These are phyloP conservation scores for Bolborhynchus lineola DNA, from an alignment of 2,113 vertebrate species.

Conservation along the genomic window DNA sequence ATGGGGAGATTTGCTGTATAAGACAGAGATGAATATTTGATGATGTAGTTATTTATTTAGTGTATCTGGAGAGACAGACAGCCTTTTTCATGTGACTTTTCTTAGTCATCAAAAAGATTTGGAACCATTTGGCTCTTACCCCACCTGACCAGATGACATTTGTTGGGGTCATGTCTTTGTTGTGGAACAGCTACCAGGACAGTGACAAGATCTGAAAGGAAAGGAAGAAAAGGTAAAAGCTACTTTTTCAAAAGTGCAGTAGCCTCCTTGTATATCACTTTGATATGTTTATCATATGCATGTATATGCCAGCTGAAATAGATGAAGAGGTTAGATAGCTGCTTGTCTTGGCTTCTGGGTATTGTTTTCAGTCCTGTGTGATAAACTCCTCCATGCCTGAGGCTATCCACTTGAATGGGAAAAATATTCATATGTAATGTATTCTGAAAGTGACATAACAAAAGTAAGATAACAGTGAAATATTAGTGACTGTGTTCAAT, in stretches of 20 bases:
- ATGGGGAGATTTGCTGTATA: neutral
- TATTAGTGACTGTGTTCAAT: neutral
- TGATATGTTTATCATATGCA: neutral
- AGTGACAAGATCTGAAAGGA: neutral
- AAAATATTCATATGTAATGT: neutral
- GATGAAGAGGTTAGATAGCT: neutral
- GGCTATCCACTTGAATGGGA: neutral
- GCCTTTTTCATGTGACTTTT: neutral
- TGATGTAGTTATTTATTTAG: conserved; percentile 28
- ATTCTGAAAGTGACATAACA: neutral
- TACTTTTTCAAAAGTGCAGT: neutral
- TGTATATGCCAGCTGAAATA: neutral
- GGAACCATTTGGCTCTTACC: neutral
- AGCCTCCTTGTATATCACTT: neutral
- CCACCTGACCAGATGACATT: fast-evolving
- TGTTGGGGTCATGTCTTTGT: neutral
- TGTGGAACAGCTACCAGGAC: neutral
- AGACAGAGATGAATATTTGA: conserved; percentile 32
- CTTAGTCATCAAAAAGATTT: neutral
- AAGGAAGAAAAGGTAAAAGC: neutral
- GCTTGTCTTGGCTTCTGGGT: neutral
- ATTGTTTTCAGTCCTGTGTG: neutral
- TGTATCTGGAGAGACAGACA: neutral
- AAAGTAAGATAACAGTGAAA: neutral
- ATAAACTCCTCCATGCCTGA: neutral